phyloP scores from a whole-genome alignment of 35 echinoderm and acorn worm species.

The Patiria miniata region DNA sequence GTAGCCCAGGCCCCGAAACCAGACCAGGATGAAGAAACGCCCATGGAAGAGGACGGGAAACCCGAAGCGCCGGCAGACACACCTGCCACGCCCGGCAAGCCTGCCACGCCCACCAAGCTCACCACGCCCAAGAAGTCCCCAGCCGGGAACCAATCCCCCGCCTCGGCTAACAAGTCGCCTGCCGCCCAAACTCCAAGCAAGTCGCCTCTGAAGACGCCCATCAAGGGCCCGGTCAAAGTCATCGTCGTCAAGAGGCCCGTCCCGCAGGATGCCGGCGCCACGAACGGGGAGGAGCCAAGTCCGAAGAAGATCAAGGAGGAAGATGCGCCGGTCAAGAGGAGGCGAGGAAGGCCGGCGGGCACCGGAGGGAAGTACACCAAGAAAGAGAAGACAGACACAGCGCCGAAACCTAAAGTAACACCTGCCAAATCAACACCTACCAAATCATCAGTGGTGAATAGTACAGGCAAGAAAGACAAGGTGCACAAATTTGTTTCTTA shows the following conservation, averaged over 20 bases:
- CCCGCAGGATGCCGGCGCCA: neutral
- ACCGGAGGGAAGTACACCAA: constrained; percentile 19
- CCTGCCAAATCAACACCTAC: constrained; percentile 33
- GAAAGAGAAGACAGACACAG: constrained; percentile 36
- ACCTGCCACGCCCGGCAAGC: neutral
- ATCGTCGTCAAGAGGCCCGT: neutral
- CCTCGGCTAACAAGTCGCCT: neutral
- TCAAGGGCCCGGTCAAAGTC: neutral
- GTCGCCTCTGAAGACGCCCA: neutral
- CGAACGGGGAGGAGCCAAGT: constrained; percentile 28
- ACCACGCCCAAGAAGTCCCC: too few relatives aligned
- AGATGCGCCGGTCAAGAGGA: constrained; percentile 36
- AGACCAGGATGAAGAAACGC: neutral
- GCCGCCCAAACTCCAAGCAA: neutral
- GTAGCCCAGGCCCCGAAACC: neutral
- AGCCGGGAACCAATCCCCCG: neutral
- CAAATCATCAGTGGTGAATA: neutral
- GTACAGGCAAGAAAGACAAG: constrained; percentile 18
- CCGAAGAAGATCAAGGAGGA: constrained; percentile 50
- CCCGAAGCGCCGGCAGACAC: neutral
- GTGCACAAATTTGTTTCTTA: neutral
- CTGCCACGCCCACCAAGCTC: neutral
- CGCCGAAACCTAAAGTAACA: constrained; percentile 38
- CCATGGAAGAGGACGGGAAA: neutral
- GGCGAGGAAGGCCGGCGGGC: neutral